Conservation (phyloP, 2,113 vertebrate genomes). For the Daubentonia madagascariensis region DNA sequence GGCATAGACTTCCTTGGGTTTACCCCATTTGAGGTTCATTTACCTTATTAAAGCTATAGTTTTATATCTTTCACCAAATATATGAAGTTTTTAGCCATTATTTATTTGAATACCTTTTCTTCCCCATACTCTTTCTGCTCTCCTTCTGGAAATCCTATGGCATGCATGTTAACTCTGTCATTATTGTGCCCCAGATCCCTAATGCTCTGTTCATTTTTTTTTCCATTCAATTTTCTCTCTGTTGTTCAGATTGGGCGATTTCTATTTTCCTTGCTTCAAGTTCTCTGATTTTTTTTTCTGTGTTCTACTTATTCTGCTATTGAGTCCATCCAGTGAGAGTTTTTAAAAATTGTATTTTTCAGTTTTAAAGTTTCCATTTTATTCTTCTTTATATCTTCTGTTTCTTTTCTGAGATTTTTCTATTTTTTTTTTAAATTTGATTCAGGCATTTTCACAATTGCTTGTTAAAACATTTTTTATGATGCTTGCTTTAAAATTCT, state of each 20-base stretch:
- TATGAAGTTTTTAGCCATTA: neutral
- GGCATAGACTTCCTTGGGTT: neutral
- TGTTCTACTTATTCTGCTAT: neutral
- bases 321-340: neutral
- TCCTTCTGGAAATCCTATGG: neutral
- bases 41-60: neutral
- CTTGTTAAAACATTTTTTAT: slow-evolving; percentile 23
- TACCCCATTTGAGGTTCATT: neutral
- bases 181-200: neutral
- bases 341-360: neutral
- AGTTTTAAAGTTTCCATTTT: neutral
- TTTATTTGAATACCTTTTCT: neutral
- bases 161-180: neutral
- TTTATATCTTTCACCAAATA: neutral
- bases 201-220: neutral
- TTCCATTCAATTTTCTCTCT: neutral
- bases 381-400: neutral
- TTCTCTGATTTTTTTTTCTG: neutral
- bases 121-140: no score
- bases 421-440: neutral
- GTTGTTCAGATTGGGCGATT: neutral
- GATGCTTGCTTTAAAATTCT: neutral
- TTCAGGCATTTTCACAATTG: neutral
- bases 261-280: neutral
- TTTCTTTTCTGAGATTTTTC: neutral